Conservation (phyloP, 2,888 invertebrate genomes). For the Andrena flavipes region DNA sequence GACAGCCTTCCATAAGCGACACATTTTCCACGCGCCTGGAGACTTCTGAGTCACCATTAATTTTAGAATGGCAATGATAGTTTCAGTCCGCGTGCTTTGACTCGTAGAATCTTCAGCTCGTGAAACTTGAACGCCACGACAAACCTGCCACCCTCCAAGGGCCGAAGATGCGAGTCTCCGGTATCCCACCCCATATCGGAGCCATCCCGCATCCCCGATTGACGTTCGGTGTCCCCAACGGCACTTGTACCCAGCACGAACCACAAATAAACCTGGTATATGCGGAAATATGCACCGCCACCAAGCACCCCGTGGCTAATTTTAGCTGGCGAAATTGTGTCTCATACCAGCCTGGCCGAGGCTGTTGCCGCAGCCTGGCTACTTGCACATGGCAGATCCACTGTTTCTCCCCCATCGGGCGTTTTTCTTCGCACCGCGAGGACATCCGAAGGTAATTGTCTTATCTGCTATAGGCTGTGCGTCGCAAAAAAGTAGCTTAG, state of each 20-base stretch:
- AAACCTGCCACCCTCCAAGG: not conserved
- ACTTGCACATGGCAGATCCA: slow-evolving; percentile 36
- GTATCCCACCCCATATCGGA: slow-evolving; percentile 71
- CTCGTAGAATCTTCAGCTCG: no score
- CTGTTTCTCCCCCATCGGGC: slow-evolving; percentile 14
- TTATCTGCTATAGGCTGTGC: not conserved
- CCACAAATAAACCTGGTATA: slow-evolving; percentile 82
- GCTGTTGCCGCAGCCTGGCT: slow-evolving; percentile 58
- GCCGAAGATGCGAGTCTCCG: slow-evolving; percentile 45
- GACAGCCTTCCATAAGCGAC: no score
- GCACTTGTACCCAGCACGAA: slow-evolving; percentile 72
- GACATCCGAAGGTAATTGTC: not conserved
- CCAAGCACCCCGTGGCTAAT: slow-evolving; percentile 79
- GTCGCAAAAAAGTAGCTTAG: no score
- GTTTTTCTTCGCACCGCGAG: not conserved
- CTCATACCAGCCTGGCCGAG: slow-evolving; percentile 80
- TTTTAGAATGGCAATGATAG: no score
- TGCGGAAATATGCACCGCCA: slow-evolving; percentile 82
- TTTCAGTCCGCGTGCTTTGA: no score
- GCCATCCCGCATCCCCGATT: slow-evolving; percentile 64
- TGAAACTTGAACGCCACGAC: no score
- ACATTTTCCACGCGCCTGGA: no score
- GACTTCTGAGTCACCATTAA: no score
- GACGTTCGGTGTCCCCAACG: slow-evolving; percentile 72
- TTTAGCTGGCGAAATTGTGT: slow-evolving; percentile 81